Evolutionary conservation across 2,888 invertebrate genomes (phyloP), one percentile per base, ranked within the genome.

Genomic region (Caenorhabditis sp.): DNA sequence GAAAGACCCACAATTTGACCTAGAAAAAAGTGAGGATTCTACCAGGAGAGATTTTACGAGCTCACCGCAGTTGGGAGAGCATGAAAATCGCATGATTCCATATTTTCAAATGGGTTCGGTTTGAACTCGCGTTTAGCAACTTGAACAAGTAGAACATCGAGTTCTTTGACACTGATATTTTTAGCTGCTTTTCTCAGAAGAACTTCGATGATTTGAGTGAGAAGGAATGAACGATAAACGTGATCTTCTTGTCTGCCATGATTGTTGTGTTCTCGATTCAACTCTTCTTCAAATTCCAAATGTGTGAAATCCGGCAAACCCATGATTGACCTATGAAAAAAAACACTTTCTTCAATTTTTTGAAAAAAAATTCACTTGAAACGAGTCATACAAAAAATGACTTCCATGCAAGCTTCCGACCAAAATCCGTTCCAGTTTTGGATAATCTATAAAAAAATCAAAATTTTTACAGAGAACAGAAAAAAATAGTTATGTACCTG

Each of bases 241-340:
- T 58, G n/a, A 3, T 1, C 5, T 21, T 36, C 21, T 19, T 19
- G 21, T 19, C 19, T 19, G 6, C 23, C 17, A 36, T 36, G 36
- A 58, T 58, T 58, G 19, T 36, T 17, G 14, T 31, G 17, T 36
- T 58, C 57, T 58, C 36, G 31, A 19, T 19, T 19, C n/a, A 58
- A n/a, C 19, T 58, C 57, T n/a, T 58, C 57, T 36, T 58, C 57
- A 14, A 58, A 58, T 10, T 58, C 57, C 2, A 36, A 4, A 36
- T 36, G 19, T 36, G 57, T 36, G 36, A 58, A 58, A 1, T 36
- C 36, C 1, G 57, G 57, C 57, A 58, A 21, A n/a, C n/a, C 10
- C 26, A 58, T 6, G 17, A 19, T 1, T 36, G 31, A 19, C 36
- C 57, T 58, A 14, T 12, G 36, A 58, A 58, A 6, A 36, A 36